phyloP scores from a whole-genome alignment of 2,113 vertebrate species.

The Pseudonaja textilis region DNA sequence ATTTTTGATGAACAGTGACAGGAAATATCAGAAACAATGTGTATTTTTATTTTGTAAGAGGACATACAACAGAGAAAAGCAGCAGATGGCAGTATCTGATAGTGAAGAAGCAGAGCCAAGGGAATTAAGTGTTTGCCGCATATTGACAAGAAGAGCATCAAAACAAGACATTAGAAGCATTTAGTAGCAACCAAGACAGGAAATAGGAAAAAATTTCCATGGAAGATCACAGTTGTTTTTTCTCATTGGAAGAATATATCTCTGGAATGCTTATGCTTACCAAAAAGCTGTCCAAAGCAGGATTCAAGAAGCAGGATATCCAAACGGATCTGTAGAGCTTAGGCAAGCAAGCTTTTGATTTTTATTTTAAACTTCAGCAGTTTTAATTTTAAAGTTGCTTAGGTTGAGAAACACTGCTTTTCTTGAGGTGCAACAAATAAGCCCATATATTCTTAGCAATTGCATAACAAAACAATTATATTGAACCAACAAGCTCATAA shows the following conservation, averaged over 20 bases:
- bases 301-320: slow-evolving; percentile 13
- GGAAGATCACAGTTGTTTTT: background rate
- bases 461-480: slow-evolving; percentile 2
- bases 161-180: slow-evolving; percentile 6
- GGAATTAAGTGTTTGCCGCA: background rate
- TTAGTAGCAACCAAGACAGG: background rate
- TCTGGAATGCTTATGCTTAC: background rate
- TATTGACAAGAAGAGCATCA: background rate
- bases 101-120: slow-evolving; percentile 17
- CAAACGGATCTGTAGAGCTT: slow-evolving; percentile 16
- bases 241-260: background rate
- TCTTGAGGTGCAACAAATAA: slow-evolving; percentile 24
- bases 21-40: background rate
- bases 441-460: slow-evolving; percentile 9
- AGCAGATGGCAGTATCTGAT: slow-evolving; percentile 72
- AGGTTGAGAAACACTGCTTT: background rate
- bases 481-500: background rate
- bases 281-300: background rate
- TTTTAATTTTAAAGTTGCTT: background rate
- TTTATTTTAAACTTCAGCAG: background rate
- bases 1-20: background rate
- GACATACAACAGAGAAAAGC: slow-evolving; percentile 57
- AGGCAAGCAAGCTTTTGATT: background rate
- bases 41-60: slow-evolving; percentile 15
- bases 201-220: background rate